Evolutionary conservation across 1,140 invertebrate genomes (phyloP), one percentile per base, ranked within the genome.

Genomic region (Leptopilina clavipes): DNA sequence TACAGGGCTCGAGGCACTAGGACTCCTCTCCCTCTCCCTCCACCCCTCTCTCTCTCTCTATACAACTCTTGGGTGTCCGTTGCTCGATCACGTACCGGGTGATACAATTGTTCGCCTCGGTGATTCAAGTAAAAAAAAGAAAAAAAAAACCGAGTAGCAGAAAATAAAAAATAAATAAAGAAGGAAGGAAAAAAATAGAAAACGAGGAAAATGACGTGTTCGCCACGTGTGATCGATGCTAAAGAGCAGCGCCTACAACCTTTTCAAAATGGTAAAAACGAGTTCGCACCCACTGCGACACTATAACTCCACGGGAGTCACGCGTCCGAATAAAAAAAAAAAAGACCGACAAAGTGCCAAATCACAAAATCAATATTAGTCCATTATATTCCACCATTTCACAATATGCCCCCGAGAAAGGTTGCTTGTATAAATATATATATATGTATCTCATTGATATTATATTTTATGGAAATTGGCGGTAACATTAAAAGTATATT

Each of bases 1-100:
- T 86, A 85, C 85, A 85, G 83, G 81, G 79, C 82, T 86, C 76
- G 82, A 82, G 83, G 78, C 84, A 83, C 81, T 77, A 81, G 83
- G 80, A 84, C 81, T 82, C 81, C 82, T 40, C 37, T 40, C 37
- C 9, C 37, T 9, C 37, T 7, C 37, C 9, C 37, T 40, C 25
- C 25, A 1, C 5, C 25, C 5, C 5, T 31, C 25, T 31, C 25
- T 40, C 37, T 40, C 37, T 40, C 37, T 40, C 2, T 40, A 40
- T 9, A 7, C 37, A 40, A 79, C 82, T 84, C 80, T 79, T 85
- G 83, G 83, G 84, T 86, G 82, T 85, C 78, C 84, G 80, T 83
- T 83, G 79, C 78, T 74, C 76, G 78, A 76, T 75, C 76, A 79
- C 83, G 82, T 85, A 86, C 82, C 82, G 83, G 85, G 83, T 86